Evolutionary conservation across 2,113 vertebrate species (phyloP), one percentile per base, ranked within the genome.

Genomic region (Philantomba maxwellii): DNA sequence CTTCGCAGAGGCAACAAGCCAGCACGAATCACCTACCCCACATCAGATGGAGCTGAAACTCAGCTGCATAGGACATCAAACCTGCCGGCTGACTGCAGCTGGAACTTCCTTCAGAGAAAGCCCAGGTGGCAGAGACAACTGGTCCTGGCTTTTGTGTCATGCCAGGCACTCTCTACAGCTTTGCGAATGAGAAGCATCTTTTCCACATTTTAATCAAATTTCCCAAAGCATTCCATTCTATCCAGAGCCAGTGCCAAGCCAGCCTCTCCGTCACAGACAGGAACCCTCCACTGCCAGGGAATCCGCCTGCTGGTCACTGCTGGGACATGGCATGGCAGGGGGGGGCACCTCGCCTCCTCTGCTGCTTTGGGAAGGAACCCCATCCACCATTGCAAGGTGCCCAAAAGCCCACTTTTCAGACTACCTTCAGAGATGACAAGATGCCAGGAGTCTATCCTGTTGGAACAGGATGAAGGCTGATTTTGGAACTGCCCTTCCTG

Each of bases 121-220:
- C 53, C 45, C 25, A 78, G 8, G 91, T 70, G 6, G 60, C 17
- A 92, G 62, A 28, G 43, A 85, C 47, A 92, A 93, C 25, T 60
- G 78, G 57, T 36, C 87, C 86, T 53, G 3, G 39, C 92, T 97
- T 94, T 2, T 17, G 16, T 45, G 2, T 8, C 17, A n/a, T 45
- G 84, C 49, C 91, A 95, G 51, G 89, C 25, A 84, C 51, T 26
- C 75, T 78, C 55, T 23, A 25, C 11, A 83, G 88, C 55, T 87
- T 55, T 47, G 39, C 3, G 66, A 64, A 47, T 2, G 89, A 60
- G 95, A 94, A 96, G 23, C 96, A 66, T 82, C 95, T 94, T 94
- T 91, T 90, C 39, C 64, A 86, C 77, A 53, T 97, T 97, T 97
- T 95, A 93, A 93, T 97, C 88, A 95, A 57, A 86, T 96, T 97